A percentile compares a stretch with the other conserved stretches of the same genome.
phyloP scores from a whole-genome alignment of 1,140 invertebrate genomes.

The Berghia stephanieae region DNA sequence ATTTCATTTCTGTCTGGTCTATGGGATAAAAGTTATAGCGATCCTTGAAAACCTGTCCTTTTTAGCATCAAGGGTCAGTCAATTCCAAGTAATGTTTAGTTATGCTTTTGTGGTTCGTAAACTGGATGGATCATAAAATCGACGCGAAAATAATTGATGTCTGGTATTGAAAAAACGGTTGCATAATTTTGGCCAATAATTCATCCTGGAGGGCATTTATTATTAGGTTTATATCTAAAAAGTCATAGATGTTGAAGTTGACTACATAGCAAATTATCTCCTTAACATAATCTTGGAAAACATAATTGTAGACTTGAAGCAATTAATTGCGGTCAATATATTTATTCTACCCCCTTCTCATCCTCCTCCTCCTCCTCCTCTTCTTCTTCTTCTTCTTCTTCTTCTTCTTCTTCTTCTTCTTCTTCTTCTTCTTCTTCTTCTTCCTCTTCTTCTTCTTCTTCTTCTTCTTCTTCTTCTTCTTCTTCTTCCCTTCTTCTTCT shows the following conservation, averaged over 20 bases:
- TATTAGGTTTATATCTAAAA: not conserved
- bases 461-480: constrained; percentile 6
- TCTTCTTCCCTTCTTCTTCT: not conserved
- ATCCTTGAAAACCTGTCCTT: too few species aligned
- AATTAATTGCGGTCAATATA: not conserved
- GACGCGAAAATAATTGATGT: too few species aligned
- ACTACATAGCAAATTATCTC: not conserved
- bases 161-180: too few species aligned
- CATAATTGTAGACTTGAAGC: not conserved
- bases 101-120: too few species aligned
- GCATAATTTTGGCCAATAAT: not conserved
- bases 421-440: too few species aligned
- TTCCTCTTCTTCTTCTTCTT: not conserved
- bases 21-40: too few species aligned
- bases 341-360: not conserved
- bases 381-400: not conserved
- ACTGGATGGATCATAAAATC: too few species aligned
- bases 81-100: too few species aligned
- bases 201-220: not conserved
- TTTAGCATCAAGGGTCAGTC: too few species aligned
- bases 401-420: not conserved
- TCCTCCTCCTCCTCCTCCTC: not conserved
- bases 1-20: too few species aligned
- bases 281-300: too few species aligned
- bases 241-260: too few species aligned